These are phyloP conservation scores for Gymnoscopelus braueri DNA, from an alignment of 2,797 vertebrate species.

Conservation along the genomic window DNA sequence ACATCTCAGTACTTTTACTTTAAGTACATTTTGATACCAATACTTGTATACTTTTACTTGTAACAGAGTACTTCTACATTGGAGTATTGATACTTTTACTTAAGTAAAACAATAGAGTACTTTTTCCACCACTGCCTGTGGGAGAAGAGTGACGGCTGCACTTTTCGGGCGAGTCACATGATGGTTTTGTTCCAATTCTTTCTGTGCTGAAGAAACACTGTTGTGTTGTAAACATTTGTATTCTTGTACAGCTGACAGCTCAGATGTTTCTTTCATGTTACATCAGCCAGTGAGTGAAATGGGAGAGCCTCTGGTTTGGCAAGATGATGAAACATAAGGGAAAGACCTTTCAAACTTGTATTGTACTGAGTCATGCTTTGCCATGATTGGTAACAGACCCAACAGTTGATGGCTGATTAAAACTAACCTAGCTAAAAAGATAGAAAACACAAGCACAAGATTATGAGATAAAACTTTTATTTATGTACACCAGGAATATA, in stretches of 20 bases:
- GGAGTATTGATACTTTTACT: too few relatives aligned
- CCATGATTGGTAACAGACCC: background rate
- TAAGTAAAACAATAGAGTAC: too few relatives aligned
- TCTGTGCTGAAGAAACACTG: too few relatives aligned
- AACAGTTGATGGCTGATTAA: constrained; percentile 4
- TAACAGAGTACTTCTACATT: too few relatives aligned
- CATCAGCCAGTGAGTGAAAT: constrained; percentile 31
- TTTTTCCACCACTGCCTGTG: too few relatives aligned
- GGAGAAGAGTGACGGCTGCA: constrained; percentile 4
- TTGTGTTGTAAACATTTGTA: background rate
- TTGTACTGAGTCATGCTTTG: constrained; percentile 6
- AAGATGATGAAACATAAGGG: background rate
- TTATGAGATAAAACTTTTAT: constrained; percentile 66
- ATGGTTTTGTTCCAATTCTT: background rate
- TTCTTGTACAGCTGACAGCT: background rate
- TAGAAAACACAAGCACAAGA: too few relatives aligned
- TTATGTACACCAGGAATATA: constrained; percentile 78
- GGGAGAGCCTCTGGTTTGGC: background rate
- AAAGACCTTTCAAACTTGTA: background rate
- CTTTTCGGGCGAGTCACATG: background rate
- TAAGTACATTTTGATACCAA: too few relatives aligned
- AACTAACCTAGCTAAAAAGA: constrained; percentile 8
- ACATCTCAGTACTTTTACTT: too few relatives aligned
- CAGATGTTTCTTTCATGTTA: constrained; percentile 31
- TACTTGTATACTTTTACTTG: too few relatives aligned